Evolutionary conservation across 2,797 vertebrate genomes (phyloP).

Genomic region (Okamejei kenojei): DNA sequence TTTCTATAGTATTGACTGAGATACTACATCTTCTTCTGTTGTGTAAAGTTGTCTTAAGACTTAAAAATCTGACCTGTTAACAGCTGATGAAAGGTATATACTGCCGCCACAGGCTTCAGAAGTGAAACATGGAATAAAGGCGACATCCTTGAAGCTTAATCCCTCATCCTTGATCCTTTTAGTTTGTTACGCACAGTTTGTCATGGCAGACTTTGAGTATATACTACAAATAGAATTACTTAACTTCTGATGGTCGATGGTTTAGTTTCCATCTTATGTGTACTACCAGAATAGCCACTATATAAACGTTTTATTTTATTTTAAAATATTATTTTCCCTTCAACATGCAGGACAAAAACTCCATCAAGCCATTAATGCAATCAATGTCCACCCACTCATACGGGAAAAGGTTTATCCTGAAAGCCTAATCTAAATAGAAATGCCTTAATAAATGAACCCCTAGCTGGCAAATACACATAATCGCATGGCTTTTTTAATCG

Average conservation of each 20-base stretch:
- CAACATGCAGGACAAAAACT: background rate
- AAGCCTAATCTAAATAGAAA: background rate
- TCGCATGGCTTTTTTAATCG: background rate
- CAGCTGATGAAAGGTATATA: background rate
- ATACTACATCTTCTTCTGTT: slow-evolving; percentile 27
- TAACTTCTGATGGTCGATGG: slow-evolving; percentile 12
- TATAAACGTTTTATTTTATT: background rate
- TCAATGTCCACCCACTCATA: background rate
- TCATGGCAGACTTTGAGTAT: slow-evolving; percentile 5
- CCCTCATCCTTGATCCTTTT: slow-evolving; percentile 26
- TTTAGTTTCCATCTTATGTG: background rate
- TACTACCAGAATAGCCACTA: background rate
- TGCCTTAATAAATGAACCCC: background rate
- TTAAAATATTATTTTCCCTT: background rate
- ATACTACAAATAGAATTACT: background rate
- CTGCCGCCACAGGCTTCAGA: background rate
- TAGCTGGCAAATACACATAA: background rate
- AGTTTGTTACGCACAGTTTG: background rate
- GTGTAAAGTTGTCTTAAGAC: slow-evolving; percentile 11
- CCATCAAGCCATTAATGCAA: background rate
- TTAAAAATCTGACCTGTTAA: slow-evolving; percentile 29
- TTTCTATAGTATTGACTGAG: slow-evolving; percentile 20
- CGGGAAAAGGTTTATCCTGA: background rate
- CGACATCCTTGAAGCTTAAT: background rate
- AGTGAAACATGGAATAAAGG: slow-evolving; percentile 23